These are phyloP conservation scores for Psittacula cyanocephala DNA, from an alignment of 2,113 vertebrate species.

Conservation along the genomic window DNA sequence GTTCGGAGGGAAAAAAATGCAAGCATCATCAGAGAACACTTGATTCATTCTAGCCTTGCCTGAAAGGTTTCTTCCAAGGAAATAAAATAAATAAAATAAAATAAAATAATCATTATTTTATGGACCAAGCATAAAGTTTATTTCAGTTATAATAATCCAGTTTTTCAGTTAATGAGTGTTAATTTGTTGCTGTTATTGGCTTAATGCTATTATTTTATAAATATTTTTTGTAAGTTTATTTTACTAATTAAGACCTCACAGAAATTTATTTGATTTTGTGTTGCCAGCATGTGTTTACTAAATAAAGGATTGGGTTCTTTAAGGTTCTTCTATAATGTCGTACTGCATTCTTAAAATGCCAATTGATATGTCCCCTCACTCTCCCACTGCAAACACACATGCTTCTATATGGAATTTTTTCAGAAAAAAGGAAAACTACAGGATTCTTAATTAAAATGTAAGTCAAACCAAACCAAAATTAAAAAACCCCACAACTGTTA, in stretches of 20 bases:
- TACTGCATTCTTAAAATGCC: not conserved
- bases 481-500: accelerated
- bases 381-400: not conserved
- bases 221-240: not conserved
- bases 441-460: not conserved
- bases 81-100: not conserved
- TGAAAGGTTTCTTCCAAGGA: not conserved
- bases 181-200: not conserved
- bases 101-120: not conserved
- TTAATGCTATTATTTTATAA: not conserved
- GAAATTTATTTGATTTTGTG: not conserved
- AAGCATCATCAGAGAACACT: not conserved
- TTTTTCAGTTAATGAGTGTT: not conserved
- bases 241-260: not conserved
- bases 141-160: not conserved
- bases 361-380: not conserved
- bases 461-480: not conserved
- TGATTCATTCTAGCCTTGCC: not conserved
- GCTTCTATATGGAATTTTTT: not conserved
- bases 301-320: not conserved
- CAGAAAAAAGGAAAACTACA: not conserved
- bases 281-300: not conserved
- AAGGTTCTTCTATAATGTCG: not conserved
- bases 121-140: not conserved
- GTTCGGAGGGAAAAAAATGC: not conserved